These are phyloP conservation scores for Chironomus tepperi DNA, from an alignment of 1,140 invertebrate genomes.

Conservation along the genomic window DNA sequence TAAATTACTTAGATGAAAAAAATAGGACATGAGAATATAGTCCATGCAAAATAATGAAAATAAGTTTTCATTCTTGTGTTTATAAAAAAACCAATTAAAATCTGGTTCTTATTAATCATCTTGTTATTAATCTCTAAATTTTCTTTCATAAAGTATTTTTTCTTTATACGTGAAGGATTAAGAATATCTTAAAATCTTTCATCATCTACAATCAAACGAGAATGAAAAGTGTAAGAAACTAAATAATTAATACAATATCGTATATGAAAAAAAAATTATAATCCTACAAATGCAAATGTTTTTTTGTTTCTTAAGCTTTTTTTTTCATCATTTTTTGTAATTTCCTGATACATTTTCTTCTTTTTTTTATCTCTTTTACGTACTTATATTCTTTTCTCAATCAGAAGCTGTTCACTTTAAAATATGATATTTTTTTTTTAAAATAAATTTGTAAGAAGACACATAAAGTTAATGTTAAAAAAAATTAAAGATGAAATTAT, in stretches of 20 bases:
- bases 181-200: too few species aligned
- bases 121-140: conserved; percentile 3
- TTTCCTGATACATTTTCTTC: background rate
- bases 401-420: background rate
- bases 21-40: too few species aligned
- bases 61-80: background rate
- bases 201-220: background rate
- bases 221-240: background rate
- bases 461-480: background rate
- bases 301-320: conserved; percentile 11
- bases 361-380: background rate
- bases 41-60: background rate
- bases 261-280: background rate
- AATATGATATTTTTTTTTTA: conserved; percentile 5
- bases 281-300: conserved; percentile 1
- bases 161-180: too few species aligned
- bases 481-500: background rate
- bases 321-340: background rate
- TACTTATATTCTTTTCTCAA: background rate
- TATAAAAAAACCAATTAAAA: background rate
- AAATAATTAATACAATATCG: background rate
- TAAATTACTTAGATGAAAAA: background rate
- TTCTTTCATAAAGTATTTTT: conserved; percentile 1
- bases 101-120: background rate
- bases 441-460: background rate